Conservation (phyloP, 1,140 invertebrate genomes). For the Heliconius congener region DNA sequence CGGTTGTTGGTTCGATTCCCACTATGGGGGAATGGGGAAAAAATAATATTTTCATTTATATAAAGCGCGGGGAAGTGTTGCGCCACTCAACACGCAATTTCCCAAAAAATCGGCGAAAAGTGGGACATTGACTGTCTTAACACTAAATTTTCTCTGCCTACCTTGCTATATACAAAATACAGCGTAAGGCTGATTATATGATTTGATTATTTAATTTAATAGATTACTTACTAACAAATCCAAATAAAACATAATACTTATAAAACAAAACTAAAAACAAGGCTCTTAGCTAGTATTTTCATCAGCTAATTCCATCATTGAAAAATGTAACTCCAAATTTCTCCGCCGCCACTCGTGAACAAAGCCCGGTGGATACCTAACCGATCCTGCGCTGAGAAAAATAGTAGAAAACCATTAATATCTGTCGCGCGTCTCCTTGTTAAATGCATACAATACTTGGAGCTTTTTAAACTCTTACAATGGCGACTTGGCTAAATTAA, state of each 20-base stretch:
- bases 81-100: too few relatives aligned
- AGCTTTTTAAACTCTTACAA: constrained; percentile 80
- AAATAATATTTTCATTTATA: too few relatives aligned
- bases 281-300: not conserved
- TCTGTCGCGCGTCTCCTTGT: constrained; percentile 77
- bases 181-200: too few relatives aligned
- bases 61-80: too few relatives aligned
- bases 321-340: constrained; percentile 36
- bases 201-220: not conserved
- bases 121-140: too few relatives aligned
- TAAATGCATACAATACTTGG: constrained; percentile 81
- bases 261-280: not conserved
- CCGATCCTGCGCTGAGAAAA: constrained; percentile 78
- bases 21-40: too few relatives aligned
- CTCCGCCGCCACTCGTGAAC: constrained; percentile 53
- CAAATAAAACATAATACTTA: not conserved
- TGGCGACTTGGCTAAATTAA: constrained; percentile 80
- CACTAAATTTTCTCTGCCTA: too few relatives aligned
- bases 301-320: constrained; percentile 26
- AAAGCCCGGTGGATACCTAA: constrained; percentile 68
- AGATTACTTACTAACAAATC: not conserved
- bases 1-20: too few relatives aligned
- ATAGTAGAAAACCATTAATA: constrained; percentile 80
- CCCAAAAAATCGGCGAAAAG: too few relatives aligned
- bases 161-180: too few relatives aligned